A percentile compares a stretch with the other conserved stretches of the same genome.
These are phyloP conservation scores for Pelodiscus sinensis DNA, from an alignment of 2,113 vertebrate species.

Conservation along the genomic window DNA sequence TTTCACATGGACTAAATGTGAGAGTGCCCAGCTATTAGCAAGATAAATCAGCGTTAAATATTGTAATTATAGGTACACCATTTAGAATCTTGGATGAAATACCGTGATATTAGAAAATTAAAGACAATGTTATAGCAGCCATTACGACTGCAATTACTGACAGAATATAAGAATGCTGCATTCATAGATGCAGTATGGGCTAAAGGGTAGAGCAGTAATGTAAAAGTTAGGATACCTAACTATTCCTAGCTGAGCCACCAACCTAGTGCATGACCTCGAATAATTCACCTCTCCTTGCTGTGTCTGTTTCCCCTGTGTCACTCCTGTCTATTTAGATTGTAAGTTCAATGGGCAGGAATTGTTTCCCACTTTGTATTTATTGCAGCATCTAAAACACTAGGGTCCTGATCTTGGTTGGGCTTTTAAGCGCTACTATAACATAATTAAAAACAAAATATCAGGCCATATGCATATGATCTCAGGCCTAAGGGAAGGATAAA, in stretches of 20 bases:
- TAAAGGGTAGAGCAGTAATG: not conserved
- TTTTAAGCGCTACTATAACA: conserved; percentile 25
- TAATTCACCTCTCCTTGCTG: not conserved
- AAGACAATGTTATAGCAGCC: not conserved
- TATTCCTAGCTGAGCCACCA: not conserved
- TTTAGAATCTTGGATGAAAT: not conserved
- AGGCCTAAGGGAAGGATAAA: not conserved
- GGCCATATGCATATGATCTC: not conserved
- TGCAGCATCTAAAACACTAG: not conserved
- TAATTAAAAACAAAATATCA: conserved; percentile 5
- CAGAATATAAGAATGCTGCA: not conserved
- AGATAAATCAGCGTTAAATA: not conserved
- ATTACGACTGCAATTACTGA: no score
- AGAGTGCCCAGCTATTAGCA: not conserved
- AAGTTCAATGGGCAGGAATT: not conserved
- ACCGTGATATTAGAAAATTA: not conserved
- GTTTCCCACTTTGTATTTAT: not conserved
- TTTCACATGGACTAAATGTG: fast-evolving
- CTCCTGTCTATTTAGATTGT: not conserved
- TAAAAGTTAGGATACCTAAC: fast-evolving
- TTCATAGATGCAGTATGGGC: not conserved
- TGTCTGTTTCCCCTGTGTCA: not conserved
- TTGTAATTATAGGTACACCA: not conserved
- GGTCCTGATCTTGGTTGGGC: not conserved
- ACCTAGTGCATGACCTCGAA: not conserved